A percentile compares a stretch with the other conserved stretches of the same genome.
These are phyloP conservation scores for Macquaria ambigua DNA, from an alignment of 2,113 vertebrate species.

Conservation along the genomic window DNA sequence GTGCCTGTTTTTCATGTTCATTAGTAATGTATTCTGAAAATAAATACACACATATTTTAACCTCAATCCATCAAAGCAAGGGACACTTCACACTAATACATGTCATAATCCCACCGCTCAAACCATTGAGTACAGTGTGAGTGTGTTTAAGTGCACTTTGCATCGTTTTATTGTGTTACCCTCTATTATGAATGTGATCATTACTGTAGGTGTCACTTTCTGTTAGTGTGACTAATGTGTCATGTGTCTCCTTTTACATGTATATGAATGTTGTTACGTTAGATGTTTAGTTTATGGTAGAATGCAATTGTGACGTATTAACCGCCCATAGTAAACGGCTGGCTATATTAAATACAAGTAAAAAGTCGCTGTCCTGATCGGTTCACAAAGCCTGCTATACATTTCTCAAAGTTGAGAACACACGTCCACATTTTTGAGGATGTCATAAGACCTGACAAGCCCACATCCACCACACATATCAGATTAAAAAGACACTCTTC, in stretches of 20 bases:
- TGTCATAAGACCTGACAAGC: too few species aligned
- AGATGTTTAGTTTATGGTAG: neutral
- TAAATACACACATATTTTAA: neutral
- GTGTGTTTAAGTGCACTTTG: conserved; percentile 28
- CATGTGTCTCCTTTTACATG: neutral
- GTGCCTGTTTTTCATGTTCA: neutral
- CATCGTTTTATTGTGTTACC: neutral
- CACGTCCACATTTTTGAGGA: neutral
- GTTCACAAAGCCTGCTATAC: neutral
- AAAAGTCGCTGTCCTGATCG: neutral
- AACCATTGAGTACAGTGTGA: conserved; percentile 7
- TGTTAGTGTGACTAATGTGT: neutral
- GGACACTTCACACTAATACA: neutral
- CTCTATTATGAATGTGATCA: conserved; percentile 10
- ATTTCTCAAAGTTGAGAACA: neutral
- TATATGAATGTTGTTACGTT: neutral
- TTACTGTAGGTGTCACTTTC: conserved; percentile 17
- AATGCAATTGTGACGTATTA: too few species aligned
- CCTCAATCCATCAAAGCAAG: neutral
- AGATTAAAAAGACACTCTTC: neutral
- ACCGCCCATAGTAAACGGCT: too few species aligned
- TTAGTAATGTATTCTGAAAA: neutral
- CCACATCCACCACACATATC: neutral
- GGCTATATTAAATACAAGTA: too few species aligned
- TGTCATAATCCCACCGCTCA: conserved; percentile 6